These are phyloP conservation scores for Syngnathus floridae DNA, from an alignment of 2,113 vertebrate species.

Conservation along the genomic window DNA sequence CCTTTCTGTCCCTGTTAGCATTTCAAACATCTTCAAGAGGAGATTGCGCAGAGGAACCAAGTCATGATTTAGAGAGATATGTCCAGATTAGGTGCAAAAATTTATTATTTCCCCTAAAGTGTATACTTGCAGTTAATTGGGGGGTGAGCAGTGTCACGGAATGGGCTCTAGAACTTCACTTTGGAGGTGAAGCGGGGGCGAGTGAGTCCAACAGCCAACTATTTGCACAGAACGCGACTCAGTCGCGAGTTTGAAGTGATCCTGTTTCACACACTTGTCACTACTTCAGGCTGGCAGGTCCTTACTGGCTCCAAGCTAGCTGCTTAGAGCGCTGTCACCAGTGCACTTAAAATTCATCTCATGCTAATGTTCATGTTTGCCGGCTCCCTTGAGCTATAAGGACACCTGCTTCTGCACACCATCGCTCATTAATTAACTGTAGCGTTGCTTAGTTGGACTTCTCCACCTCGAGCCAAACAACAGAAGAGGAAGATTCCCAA, in stretches of 20 bases:
- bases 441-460: not conserved
- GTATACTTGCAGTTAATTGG: not conserved
- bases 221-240: constrained; percentile 45
- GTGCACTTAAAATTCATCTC: constrained; percentile 51
- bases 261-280: constrained; percentile 71
- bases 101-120: no score
- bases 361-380: constrained; percentile 46
- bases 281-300: constrained; percentile 52
- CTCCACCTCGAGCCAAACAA: constrained; percentile 5
- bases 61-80: no score
- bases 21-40: not conserved
- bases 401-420: constrained; percentile 31
- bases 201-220: constrained; percentile 34
- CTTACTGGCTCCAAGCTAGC: constrained; percentile 47
- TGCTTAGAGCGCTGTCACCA: constrained; percentile 56
- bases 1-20: constrained; percentile 13
- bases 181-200: constrained; percentile 41
- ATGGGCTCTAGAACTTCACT: not conserved
- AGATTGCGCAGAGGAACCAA: no score
- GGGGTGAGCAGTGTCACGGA: not conserved
- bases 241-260: constrained; percentile 59
- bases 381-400: constrained; percentile 17
- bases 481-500: not conserved
- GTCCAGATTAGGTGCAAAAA: no score
- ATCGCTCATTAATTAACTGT: not conserved